Conservation (phyloP, 1,140 invertebrate species). For the Vanessa atalanta region DNA sequence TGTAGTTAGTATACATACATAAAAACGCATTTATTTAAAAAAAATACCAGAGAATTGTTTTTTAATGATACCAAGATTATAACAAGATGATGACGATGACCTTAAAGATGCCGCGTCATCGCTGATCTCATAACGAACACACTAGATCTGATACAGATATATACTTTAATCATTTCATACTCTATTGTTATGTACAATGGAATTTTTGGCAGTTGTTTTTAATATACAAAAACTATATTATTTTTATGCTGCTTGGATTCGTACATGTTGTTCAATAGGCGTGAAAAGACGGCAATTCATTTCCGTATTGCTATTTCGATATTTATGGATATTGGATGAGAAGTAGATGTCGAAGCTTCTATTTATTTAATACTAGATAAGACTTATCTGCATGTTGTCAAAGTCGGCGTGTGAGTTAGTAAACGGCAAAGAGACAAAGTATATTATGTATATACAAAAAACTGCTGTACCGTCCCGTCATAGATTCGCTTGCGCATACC, state of each 20-base stretch:
- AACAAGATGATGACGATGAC: constrained; percentile 15
- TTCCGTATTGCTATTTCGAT: too few relatives aligned
- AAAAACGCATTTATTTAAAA: constrained; percentile 2
- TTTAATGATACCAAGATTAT: constrained; percentile 1
- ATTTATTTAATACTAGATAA: too few relatives aligned
- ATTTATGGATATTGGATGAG: too few relatives aligned
- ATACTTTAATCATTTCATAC: constrained; percentile 6
- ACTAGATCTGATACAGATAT: constrained; percentile 11
- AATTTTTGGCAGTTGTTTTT: background rate
- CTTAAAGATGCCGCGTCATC: constrained; percentile 18
- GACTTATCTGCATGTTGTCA: too few relatives aligned
- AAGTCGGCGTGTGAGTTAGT: too few relatives aligned
- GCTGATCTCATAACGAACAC: constrained; percentile 34
- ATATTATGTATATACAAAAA: too few relatives aligned
- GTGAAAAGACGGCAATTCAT: too few relatives aligned
- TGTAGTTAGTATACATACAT: background rate
- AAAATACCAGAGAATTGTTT: background rate
- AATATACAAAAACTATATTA: background rate
- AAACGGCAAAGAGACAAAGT: too few relatives aligned
- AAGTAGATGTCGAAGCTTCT: too few relatives aligned
- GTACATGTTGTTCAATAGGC: background rate
- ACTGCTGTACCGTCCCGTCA: too few relatives aligned
- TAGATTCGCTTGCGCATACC: too few relatives aligned
- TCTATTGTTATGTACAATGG: background rate
- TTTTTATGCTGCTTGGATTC: background rate